A percentile compares a stretch with the other conserved stretches of the same genome.
Evolutionary conservation across 1,140 invertebrate species (phyloP).

Genomic region (Telenomus remus): DNA sequence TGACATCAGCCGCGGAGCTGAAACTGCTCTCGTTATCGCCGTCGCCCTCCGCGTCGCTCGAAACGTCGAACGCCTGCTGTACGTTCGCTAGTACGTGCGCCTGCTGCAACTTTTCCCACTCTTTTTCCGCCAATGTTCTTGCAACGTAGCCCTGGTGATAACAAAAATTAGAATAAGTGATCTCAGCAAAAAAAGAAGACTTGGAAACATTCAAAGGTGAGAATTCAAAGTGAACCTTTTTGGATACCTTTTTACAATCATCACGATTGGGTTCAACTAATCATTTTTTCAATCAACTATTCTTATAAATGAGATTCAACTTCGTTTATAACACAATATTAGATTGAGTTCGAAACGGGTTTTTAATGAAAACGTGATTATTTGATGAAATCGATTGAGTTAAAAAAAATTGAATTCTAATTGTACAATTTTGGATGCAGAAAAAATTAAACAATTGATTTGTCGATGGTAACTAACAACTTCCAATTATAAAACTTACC

Average conservation of each 20-base stretch:
- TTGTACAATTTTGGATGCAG: too few species aligned
- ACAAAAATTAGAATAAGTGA: constrained; percentile 9
- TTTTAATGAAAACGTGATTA: too few species aligned
- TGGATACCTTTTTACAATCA: constrained; percentile 11
- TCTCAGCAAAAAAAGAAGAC: background rate
- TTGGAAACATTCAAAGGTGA: background rate
- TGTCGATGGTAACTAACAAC: too few species aligned
- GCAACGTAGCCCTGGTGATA: constrained; percentile 72
- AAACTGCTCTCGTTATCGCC: constrained; percentile 86
- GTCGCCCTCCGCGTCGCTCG: constrained; percentile 86
- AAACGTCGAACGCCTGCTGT: constrained; percentile 90
- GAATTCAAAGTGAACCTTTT: background rate
- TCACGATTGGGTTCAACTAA: constrained; percentile 15
- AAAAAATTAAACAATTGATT: too few species aligned
- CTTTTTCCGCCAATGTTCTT: constrained; percentile 82
- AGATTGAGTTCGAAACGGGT: too few species aligned
- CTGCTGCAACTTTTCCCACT: constrained; percentile 97
- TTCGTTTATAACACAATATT: too few species aligned
- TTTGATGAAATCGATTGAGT: too few species aligned
- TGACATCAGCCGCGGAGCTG: constrained; percentile 82
- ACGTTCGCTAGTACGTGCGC: constrained; percentile 94
- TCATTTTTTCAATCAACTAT: background rate
- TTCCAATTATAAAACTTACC: too few species aligned
- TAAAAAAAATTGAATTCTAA: too few species aligned
- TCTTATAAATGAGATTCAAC: background rate